Base-by-base conservation (phyloP, 2,113 vertebrate genomes). In the Phalacrocorax pelagicus region DNA sequence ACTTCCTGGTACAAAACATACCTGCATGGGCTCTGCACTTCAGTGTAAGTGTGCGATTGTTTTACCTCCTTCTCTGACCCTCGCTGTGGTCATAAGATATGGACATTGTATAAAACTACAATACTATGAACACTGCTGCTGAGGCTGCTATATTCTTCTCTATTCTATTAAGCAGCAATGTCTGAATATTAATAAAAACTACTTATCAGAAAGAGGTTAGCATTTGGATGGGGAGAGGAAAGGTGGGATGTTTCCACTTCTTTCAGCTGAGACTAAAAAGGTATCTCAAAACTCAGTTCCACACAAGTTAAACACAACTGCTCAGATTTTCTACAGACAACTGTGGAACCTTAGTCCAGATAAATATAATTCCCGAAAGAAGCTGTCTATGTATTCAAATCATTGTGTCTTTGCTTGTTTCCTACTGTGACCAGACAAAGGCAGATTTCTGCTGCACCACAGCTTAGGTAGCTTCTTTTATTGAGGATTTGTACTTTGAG, bases 401-500 rank as follows among this genome's bases (percentile, higher is more conserved):
- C 83, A 65, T 67, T 92, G 40, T 92, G 69, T 81, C 57, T 77
- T 93, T 78, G 32, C 81, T 77, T 96, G 73, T 94, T 97, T 95
- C 52, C 65, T 84, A 55, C 83, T 58, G 46, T 13, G 47, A 95
- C 44, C 57, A 88, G 77, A 26, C 42, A 93, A 95, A 95, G 92
- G 72, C 77, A 88, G 79, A 93, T 95, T 92, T 70, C 69, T 92
- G 73, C 89, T 84, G 36, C 54, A 44, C 88, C 86, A 42, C 54
- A 88, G 91, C 78, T 95, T 81, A 81, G n/a, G 38, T 30, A 78
- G 67, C 81, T 96, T 86, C 73, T 94, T 92, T 88, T 44, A 89
- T 40, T 75, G 55, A 91, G 74, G 84, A 94, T 96, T 95, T 97
- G 65, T 97, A 92, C 91, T 97, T 97, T 83, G 78, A 97, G 77